phyloP scores from a whole-genome alignment of 2,888 invertebrate genomes.

The Drosophila pseudotakahashii region DNA sequence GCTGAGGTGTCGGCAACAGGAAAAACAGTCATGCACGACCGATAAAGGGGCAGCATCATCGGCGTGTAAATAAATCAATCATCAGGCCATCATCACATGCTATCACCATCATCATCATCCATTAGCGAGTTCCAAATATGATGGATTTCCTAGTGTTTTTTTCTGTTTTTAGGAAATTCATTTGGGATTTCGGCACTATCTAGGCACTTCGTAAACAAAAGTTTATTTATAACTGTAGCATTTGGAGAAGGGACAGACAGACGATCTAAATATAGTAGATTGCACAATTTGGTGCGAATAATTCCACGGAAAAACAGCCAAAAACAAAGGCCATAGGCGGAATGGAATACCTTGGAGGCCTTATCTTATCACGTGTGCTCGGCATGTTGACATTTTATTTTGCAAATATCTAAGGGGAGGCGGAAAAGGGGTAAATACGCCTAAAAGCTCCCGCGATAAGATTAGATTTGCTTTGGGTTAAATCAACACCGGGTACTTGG shows the following conservation, averaged over 20 bases:
- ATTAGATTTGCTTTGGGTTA: conserved; percentile 35
- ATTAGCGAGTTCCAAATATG: conserved; percentile 44
- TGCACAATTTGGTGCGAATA: conserved; percentile 24
- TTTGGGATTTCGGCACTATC: conserved; percentile 25
- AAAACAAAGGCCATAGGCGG: conserved; percentile 19
- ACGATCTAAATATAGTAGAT: conserved; percentile 22
- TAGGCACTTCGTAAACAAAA: conserved; percentile 17
- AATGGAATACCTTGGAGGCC: conserved; percentile 4
- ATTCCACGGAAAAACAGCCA: conserved; percentile 30
- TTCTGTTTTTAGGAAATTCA: conserved; percentile 23
- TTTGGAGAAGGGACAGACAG: not conserved
- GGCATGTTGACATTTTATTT: conserved; percentile 43
- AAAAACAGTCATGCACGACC: conserved; percentile 23
- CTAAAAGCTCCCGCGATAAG: conserved; percentile 20
- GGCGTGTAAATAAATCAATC: conserved; percentile 70
- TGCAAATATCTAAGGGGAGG: conserved; percentile 30
- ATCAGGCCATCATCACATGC: conserved; percentile 20
- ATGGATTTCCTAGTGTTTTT: conserved; percentile 48
- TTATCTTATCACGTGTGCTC: conserved; percentile 33
- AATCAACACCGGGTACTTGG: conserved; percentile 30
- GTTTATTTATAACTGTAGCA: conserved; percentile 23
- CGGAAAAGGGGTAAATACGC: conserved; percentile 2
- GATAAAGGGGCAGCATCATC: conserved; percentile 3
- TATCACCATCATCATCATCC: conserved; percentile 26
- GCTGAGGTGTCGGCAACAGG: conserved; percentile 19